Conservation (phyloP, 2,113 vertebrate genomes). For the Peromyscus californicus region DNA sequence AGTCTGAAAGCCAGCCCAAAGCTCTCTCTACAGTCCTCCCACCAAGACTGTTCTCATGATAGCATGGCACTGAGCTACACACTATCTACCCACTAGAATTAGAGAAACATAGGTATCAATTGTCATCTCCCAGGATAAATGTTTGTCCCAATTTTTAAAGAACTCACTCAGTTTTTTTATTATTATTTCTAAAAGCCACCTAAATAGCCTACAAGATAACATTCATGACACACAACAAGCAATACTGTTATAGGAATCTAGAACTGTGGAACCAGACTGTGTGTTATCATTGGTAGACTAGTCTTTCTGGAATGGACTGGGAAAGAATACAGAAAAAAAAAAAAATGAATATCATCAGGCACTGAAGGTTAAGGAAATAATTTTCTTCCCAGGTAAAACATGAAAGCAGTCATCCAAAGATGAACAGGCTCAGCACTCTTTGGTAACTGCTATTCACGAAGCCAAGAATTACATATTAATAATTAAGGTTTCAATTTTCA, state of each 20-base stretch:
- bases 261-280: neutral
- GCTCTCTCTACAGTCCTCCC: neutral
- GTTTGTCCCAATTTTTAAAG: constrained; percentile 41
- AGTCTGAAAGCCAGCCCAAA: neutral
- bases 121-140: neutral
- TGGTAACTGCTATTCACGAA: constrained; percentile 49
- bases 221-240: neutral
- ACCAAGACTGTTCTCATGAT: neutral
- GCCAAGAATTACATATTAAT: constrained; percentile 58
- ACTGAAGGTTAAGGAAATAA: constrained; percentile 41
- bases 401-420: constrained; percentile 20
- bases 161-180: neutral
- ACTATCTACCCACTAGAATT: neutral
- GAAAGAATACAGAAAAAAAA: neutral
- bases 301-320: neutral
- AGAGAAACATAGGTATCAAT: neutral
- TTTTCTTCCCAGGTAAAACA: constrained; percentile 33
- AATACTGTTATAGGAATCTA: constrained; percentile 19
- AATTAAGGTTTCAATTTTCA: constrained; percentile 44
- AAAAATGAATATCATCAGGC: constrained; percentile 16
- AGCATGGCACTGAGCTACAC: neutral
- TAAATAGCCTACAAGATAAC: neutral
- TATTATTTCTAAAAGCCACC: constrained; percentile 50
- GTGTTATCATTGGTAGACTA: neutral
- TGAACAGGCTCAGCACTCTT: neutral